Evolutionary conservation across 92 coral and sea anemone species (phyloP).

Genomic region (Heteractis magnifica): DNA sequence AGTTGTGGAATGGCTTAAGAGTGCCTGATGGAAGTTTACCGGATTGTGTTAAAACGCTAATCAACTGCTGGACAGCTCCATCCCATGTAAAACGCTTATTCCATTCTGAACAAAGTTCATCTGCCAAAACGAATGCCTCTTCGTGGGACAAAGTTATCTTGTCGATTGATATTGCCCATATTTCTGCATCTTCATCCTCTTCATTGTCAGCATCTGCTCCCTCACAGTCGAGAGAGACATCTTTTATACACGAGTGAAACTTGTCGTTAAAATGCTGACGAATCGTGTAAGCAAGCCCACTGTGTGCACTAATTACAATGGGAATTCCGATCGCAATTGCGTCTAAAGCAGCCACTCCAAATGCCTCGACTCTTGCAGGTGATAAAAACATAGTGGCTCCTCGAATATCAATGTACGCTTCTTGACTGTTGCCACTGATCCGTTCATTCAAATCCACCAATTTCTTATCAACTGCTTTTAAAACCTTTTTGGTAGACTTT

Average conservation of each 20-base stretch:
- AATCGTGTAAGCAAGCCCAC: constrained; percentile 44
- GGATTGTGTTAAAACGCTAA: constrained; percentile 21
- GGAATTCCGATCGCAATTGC: constrained; percentile 54
- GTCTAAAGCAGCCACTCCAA: constrained; percentile 47
- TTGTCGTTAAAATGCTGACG: constrained; percentile 21
- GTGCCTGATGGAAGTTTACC: constrained; percentile 25
- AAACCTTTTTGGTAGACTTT: constrained; percentile 9
- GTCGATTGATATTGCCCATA: constrained; percentile 54
- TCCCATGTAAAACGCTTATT: constrained; percentile 56
- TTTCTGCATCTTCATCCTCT: constrained; percentile 22
- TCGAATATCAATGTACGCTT: constrained; percentile 36
- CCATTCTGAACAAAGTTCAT: constrained; percentile 51
- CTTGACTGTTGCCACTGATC: background rate
- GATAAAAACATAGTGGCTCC: constrained; percentile 42
- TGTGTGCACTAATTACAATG: constrained; percentile 24
- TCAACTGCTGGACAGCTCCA: constrained; percentile 17
- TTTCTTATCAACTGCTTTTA: constrained; percentile 8
- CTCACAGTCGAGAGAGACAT: constrained; percentile 5
- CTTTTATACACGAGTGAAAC: constrained; percentile 32
- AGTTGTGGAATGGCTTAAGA: constrained; percentile 12
- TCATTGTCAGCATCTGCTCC: constrained; percentile 19
- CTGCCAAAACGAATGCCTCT: constrained; percentile 39
- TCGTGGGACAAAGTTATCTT: constrained; percentile 38
- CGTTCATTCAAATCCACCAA: constrained; percentile 18
- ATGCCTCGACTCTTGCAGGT: constrained; percentile 41